Conservation (phyloP, 2,888 invertebrate genomes). For the Odontothrips loti region DNA sequence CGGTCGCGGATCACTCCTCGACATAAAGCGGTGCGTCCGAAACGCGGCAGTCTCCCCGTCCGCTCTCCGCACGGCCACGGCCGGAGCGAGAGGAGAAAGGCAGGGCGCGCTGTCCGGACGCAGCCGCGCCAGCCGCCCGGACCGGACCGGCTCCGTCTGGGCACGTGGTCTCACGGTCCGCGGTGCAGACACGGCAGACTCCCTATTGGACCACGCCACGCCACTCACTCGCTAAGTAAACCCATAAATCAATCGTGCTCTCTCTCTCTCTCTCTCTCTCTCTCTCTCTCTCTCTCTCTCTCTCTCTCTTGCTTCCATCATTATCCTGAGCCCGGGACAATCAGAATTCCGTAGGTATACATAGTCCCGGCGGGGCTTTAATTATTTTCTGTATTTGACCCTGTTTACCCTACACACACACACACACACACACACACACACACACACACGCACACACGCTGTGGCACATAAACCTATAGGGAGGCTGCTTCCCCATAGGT, state of each 20-base stretch:
- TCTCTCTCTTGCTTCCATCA: not conserved
- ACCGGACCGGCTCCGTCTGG: no score
- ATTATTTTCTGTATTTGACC: slow-evolving; percentile 18
- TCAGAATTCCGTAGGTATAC: slow-evolving; percentile 20
- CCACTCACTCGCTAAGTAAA: slow-evolving; percentile 22
- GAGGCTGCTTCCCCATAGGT: no score
- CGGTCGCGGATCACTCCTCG: no score
- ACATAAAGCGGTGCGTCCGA: no score
- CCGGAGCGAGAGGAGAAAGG: no score
- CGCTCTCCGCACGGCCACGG: no score
- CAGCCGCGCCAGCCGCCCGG: not conserved
- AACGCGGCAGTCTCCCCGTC: no score
- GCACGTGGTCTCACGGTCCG: slow-evolving; percentile 16
- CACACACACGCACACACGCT: no score
- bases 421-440: not conserved
- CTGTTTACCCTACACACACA: not conserved
- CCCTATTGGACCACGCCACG: not conserved
- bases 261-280: not conserved
- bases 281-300: not conserved
- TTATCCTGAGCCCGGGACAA: slow-evolving; percentile 16
- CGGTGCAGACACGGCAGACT: not conserved
- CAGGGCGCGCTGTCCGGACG: not conserved
- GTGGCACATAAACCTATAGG: no score
- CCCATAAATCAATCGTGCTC: slow-evolving; percentile 17
- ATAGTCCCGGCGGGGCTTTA: not conserved